A percentile compares a stretch with the other conserved stretches of the same genome.
Conservation (phyloP, 2,113 vertebrate species). For the Scytalopus superciliaris region DNA sequence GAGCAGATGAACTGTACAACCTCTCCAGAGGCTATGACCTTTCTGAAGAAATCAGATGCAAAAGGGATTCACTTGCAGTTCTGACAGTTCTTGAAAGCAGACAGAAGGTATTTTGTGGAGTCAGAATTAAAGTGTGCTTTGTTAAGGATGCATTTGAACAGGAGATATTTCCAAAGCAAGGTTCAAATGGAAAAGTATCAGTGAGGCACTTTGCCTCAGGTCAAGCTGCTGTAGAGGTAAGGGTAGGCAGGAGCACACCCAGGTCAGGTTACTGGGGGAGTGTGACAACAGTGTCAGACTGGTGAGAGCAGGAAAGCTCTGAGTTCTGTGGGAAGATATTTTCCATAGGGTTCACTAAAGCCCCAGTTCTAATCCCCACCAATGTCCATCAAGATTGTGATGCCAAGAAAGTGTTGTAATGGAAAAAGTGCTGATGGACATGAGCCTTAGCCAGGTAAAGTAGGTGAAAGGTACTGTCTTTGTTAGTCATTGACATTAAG, state of each 20-base stretch:
- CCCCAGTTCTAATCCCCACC: conserved; percentile 65
- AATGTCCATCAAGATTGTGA: conserved; percentile 30
- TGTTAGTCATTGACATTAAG: conserved; percentile 38
- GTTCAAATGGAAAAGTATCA: conserved; percentile 64
- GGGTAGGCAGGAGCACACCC: conserved; percentile 54
- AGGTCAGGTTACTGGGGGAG: conserved; percentile 67
- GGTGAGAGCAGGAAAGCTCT: conserved; percentile 42
- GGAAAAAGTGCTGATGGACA: conserved; percentile 42
- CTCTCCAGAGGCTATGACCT: neutral
- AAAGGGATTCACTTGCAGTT: conserved; percentile 54
- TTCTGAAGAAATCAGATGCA: conserved; percentile 60
- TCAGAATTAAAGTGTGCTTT: conserved; percentile 56
- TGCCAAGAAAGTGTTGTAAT: conserved; percentile 25
- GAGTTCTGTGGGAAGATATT: neutral
- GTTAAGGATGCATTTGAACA: conserved; percentile 65
- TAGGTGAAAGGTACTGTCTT: conserved; percentile 49
- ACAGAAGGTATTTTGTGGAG: conserved; percentile 13
- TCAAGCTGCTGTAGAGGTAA: neutral
- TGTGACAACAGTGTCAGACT: conserved; percentile 36
- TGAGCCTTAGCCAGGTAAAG: conserved; percentile 20
- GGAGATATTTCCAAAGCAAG: conserved; percentile 48
- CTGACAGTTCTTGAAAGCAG: conserved; percentile 69
- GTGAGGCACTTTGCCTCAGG: conserved; percentile 59
- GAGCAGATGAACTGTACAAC: conserved; percentile 58
- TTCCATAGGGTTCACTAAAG: conserved; percentile 43